Percentiles rank a stretch among this genome's conserved stretches.
Evolutionary conservation across 2,797 vertebrate species (phyloP).

Genomic region (Notoglanidium macrostoma): DNA sequence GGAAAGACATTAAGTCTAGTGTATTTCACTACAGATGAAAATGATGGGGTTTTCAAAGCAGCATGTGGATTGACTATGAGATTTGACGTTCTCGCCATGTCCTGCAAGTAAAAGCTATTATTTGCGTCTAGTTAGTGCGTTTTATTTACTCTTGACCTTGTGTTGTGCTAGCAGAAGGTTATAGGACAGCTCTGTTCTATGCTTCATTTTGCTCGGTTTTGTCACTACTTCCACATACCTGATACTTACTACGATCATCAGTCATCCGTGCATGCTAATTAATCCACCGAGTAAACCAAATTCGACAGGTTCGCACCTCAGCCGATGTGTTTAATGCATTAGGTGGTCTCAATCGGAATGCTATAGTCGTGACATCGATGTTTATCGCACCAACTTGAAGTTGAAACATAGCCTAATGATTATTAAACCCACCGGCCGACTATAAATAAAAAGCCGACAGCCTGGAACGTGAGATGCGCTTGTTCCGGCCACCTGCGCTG

Average conservation of each 20-base stretch:
- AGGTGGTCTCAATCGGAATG: not conserved
- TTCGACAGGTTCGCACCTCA: not conserved
- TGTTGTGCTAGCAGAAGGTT: not conserved
- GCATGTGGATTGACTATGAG: not conserved
- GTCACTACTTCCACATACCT: not conserved
- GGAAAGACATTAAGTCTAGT: not conserved
- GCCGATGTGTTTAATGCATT: not conserved
- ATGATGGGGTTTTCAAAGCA: not conserved
- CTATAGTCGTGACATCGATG: not conserved
- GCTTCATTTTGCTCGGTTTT: not conserved
- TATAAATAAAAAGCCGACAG: constrained; percentile 15
- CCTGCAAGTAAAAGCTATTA: not conserved
- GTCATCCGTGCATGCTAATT: not conserved
- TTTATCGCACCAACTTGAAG: not conserved
- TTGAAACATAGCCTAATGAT: not conserved
- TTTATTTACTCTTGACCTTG: not conserved
- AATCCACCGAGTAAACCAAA: not conserved
- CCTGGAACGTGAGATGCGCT: not conserved
- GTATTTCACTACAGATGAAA: not conserved
- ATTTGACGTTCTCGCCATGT: not conserved
- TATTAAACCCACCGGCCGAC: not conserved
- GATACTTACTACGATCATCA: not conserved
- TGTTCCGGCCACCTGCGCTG: not conserved
- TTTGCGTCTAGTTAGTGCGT: not conserved
- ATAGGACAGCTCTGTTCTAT: not conserved